These are phyloP conservation scores for Cranoglanis bouderius DNA, from an alignment of 2,113 vertebrate species.

Conservation along the genomic window DNA sequence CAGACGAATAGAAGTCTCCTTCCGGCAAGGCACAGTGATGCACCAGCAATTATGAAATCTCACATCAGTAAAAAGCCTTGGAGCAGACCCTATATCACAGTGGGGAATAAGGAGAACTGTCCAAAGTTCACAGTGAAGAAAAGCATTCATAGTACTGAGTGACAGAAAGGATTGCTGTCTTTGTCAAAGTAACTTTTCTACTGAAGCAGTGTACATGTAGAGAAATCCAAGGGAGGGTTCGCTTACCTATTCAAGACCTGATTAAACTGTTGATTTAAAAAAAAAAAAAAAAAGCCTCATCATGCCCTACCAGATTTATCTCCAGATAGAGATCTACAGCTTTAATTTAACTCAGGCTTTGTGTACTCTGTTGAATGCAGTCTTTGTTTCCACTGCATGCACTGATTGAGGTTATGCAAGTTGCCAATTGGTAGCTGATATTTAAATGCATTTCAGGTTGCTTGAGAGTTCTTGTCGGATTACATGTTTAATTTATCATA, in stretches of 20 bases:
- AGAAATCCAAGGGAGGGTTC: neutral
- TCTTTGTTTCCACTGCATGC: neutral
- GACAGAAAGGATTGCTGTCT: slow-evolving; percentile 47
- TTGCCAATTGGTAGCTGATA: neutral
- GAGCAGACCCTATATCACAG: slow-evolving; percentile 46
- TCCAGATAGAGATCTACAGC: neutral
- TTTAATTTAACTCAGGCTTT: neutral
- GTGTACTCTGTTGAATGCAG: neutral
- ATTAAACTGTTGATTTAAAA: neutral
- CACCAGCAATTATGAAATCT: slow-evolving; percentile 51
- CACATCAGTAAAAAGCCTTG: slow-evolving; percentile 34
- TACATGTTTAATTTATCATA: neutral
- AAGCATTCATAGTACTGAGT: slow-evolving; percentile 46
- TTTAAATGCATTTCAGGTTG: neutral
- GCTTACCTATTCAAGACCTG: neutral
- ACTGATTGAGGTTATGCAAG: neutral
- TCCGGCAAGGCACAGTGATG: slow-evolving; percentile 11
- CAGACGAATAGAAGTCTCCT: slow-evolving; percentile 34
- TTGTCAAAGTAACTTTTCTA: neutral
- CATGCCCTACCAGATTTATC: neutral
- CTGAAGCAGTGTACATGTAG: neutral
- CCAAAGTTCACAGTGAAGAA: slow-evolving; percentile 27
- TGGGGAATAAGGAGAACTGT: neutral
- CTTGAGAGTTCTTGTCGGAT: neutral
- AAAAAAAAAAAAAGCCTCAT: neutral